A percentile compares a stretch with the other conserved stretches of the same genome.
Conservation (phyloP, 2,113 vertebrate genomes). For the Calypte anna region DNA sequence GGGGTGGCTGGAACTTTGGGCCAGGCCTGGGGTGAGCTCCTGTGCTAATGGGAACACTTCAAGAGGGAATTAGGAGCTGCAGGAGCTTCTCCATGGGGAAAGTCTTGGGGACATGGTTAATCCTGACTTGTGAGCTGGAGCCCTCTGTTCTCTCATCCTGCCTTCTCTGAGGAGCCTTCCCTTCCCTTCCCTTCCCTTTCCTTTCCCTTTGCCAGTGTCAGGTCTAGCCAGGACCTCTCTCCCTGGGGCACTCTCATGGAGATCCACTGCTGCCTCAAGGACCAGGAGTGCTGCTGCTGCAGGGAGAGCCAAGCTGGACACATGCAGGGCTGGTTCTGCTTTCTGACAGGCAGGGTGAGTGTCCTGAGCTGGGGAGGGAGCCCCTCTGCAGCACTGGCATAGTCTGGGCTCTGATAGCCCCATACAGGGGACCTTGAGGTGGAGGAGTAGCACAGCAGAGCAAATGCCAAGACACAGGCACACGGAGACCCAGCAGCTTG, state of each 20-base stretch:
- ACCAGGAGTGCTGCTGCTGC: background rate
- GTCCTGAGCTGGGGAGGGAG: accelerated
- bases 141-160: background rate
- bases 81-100: background rate
- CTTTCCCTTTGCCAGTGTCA: accelerated
- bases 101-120: background rate
- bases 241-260: background rate
- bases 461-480: too few relatives aligned
- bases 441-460: background rate
- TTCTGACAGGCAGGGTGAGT: background rate
- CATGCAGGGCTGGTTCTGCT: background rate
- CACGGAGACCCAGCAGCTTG: too few relatives aligned
- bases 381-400: background rate
- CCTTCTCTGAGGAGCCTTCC: background rate
- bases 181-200: background rate
- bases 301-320: background rate
- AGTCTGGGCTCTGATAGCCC: background rate
- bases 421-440: background rate
- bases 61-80: background rate
- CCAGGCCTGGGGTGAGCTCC: background rate
- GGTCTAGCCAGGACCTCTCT: background rate
- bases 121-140: background rate
- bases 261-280: background rate
- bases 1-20: background rate
- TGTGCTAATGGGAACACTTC: background rate